Evolutionary conservation across 2,888 invertebrate genomes (phyloP), one percentile per base, ranked within the genome.

Genomic region (Galeopsomyia nigrocyanea): DNA sequence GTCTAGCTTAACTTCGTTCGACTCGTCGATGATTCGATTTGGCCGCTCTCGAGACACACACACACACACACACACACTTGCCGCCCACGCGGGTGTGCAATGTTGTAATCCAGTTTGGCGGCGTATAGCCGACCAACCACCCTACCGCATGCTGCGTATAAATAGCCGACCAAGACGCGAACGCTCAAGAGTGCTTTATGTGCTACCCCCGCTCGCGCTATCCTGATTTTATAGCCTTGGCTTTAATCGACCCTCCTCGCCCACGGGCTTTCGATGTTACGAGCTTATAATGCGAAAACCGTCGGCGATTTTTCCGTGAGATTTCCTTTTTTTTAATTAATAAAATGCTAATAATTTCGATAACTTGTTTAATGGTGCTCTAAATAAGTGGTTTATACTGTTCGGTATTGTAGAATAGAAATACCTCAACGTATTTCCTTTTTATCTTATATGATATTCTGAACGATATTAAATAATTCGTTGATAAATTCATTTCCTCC

Each of bases 21-120:
- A 80, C 80, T 81, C 81, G 79, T 78, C 80, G 78, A 79, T 83
- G 82, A 84, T 84, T 84, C 83, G 83, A 84, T 84, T 84, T 83
- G 79, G 60, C 73, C 68, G 73, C 74, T 72, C 71, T 75, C 78
- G 77, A 76, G 77, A 78, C 79, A 78, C 78, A 47, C 1, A 14
- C 19, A 21, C 16, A 2, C 19, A 17, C 47, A 13, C 46, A 47
- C 19, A 16, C n/a, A 47, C 13, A 14, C 47, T 3, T 13, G 46
- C 14, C 26, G 58, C 14, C 57, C 19, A 51, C 62, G 51, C 7
- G n/a, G 19, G 13, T 13, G 39, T 31, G 62, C 50, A 50, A 51
- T 63, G 51, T n/a, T 82, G 83, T 84, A 83, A 83, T 83, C 83
- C 82, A 83, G 82, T 84, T 83, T 83, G 79, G 79, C 77, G 76